Conservation (phyloP, 2,797 vertebrate genomes). For the Pyrocephalus nanus region DNA sequence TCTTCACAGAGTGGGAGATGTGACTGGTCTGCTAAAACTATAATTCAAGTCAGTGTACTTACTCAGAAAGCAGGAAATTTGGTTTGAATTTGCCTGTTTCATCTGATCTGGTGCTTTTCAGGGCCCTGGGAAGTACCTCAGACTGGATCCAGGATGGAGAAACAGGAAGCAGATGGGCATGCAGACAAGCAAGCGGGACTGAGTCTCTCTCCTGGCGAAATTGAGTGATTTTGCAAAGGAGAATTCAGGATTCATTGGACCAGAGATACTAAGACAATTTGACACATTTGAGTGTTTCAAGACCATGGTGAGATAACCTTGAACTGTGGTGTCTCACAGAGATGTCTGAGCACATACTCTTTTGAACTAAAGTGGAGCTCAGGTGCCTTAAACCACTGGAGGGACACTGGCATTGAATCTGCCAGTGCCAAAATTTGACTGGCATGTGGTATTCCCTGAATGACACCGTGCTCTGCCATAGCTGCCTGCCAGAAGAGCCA, state of each 20-base stretch:
- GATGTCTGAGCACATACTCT: neutral
- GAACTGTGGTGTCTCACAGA: neutral
- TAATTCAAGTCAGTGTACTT: neutral
- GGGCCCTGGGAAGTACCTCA: fast-evolving
- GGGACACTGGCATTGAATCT: neutral
- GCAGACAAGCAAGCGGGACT: neutral
- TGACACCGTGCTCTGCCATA: fast-evolving
- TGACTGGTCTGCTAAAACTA: neutral
- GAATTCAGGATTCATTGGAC: neutral
- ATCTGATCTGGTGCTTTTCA: neutral
- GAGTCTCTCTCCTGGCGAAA: neutral
- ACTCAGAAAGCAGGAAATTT: neutral
- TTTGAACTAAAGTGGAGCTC: neutral
- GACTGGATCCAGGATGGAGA: neutral
- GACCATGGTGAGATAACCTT: neutral
- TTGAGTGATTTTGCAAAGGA: neutral
- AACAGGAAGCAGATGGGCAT: neutral
- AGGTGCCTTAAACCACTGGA: neutral
- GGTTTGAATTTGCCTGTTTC: neutral
- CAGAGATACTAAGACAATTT: neutral
- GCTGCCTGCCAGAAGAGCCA: neutral
- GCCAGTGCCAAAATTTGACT: neutral
- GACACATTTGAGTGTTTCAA: neutral
- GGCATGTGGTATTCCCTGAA: neutral
- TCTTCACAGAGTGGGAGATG: neutral